Conservation (phyloP, 2,888 invertebrate species). For the Caenorhabditis imperialis region DNA sequence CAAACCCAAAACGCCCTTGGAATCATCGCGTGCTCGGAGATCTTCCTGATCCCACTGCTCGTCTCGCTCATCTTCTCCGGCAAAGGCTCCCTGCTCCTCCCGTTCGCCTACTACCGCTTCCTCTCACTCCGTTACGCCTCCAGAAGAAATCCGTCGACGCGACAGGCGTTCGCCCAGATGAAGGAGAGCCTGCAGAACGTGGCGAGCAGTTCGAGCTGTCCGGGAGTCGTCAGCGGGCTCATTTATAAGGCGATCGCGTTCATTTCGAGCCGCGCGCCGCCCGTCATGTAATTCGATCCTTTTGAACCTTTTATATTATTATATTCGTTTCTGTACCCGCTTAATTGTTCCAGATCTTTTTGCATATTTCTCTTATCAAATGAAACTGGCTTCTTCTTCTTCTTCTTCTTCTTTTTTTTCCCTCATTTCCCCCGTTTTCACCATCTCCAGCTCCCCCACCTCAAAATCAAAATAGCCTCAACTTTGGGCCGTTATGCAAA, state of each 20-base stretch:
- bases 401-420: slow-evolving; percentile 15
- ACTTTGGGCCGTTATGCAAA: neutral
- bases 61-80: slow-evolving; percentile 86
- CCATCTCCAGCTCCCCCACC: no score
- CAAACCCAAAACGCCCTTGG: slow-evolving; percentile 80
- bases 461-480: no score
- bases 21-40: slow-evolving; percentile 92
- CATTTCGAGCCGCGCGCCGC: slow-evolving; percentile 86
- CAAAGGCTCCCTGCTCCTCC: slow-evolving; percentile 89
- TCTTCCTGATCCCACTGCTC: slow-evolving; percentile 83
- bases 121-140: slow-evolving; percentile 92
- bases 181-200: slow-evolving; percentile 84
- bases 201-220: slow-evolving; percentile 84
- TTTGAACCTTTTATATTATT: no score
- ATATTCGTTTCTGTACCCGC: no score
- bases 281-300: slow-evolving; percentile 41
- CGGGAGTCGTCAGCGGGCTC: slow-evolving; percentile 83
- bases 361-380: no score
- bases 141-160: slow-evolving; percentile 87
- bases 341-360: no score
- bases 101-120: slow-evolving; percentile 97
- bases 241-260: slow-evolving; percentile 84
- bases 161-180: slow-evolving; percentile 88
- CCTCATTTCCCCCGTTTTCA: neutral
- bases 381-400: neutral